phyloP scores from a whole-genome alignment of 1,140 invertebrate genomes.

The Apis dorsata region DNA sequence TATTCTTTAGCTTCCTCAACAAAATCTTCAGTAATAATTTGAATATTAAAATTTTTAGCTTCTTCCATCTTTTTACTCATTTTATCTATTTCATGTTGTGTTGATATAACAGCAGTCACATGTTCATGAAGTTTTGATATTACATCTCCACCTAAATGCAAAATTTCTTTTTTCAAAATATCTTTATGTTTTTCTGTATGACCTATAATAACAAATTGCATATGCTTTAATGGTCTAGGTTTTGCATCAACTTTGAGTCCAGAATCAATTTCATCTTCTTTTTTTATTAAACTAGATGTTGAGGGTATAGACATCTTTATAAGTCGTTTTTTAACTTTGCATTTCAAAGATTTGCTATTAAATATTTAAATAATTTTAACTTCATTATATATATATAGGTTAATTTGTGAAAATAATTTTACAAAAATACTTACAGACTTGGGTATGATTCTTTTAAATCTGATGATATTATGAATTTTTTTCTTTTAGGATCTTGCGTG shows the following conservation, averaged over 20 bases:
- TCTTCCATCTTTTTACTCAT: conserved; percentile 84
- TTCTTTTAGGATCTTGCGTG: conserved; percentile 87
- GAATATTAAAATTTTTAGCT: conserved; percentile 86
- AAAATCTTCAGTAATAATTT: conserved; percentile 90
- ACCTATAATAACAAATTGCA: conserved; percentile 89
- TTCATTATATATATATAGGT: background rate
- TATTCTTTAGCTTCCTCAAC: conserved; percentile 85
- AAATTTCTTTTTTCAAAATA: conserved; percentile 85
- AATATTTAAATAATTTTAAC: conserved; percentile 33
- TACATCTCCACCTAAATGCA: conserved; percentile 88
- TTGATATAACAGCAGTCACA: conserved; percentile 89
- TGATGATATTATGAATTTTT: conserved; percentile 87
- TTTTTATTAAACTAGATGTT: conserved; percentile 78
- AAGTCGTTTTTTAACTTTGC: conserved; percentile 82
- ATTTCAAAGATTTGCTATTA: conserved; percentile 77
- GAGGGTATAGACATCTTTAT: conserved; percentile 83
- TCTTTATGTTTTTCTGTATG: conserved; percentile 82
- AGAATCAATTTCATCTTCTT: conserved; percentile 80
- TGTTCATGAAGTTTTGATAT: conserved; percentile 84
- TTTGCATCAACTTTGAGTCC: conserved; percentile 83
- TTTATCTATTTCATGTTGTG: conserved; percentile 85
- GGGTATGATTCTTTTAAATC: conserved; percentile 82
- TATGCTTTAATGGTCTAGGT: conserved; percentile 86
- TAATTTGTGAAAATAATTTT: background rate
- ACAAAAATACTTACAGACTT: conserved; percentile 81